phyloP scores from a whole-genome alignment of 2,888 invertebrate genomes.

The Steinernema carpocapsae region DNA sequence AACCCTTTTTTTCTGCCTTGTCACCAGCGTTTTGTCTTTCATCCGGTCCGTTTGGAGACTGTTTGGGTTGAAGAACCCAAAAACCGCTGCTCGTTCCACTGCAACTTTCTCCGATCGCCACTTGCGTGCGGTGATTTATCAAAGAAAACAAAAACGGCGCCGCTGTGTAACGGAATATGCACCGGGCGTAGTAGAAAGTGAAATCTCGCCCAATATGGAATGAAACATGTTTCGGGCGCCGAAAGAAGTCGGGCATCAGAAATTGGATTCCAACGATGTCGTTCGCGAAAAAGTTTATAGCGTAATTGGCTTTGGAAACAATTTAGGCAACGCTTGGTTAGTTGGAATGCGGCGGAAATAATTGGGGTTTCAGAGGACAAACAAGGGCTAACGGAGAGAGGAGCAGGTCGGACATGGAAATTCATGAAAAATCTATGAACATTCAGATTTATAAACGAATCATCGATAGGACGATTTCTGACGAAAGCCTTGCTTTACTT shows the following conservation, averaged over 20 bases:
- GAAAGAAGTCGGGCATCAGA: neutral
- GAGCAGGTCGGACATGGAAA: no score
- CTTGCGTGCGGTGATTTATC: neutral
- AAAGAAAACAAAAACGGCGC: conserved; percentile 27
- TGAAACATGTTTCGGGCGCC: neutral
- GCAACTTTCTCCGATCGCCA: conserved; percentile 24
- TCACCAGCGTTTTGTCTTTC: neutral
- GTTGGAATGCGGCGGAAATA: no score
- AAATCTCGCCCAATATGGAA: neutral
- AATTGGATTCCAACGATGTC: neutral
- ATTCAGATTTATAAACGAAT: no score
- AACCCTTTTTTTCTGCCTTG: neutral
- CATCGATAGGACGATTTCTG: no score
- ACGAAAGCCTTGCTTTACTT: no score
- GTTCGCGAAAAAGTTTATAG: no score
- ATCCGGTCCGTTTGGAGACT: neutral
- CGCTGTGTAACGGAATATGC: neutral
- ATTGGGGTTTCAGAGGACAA: no score
- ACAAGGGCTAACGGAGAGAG: no score
- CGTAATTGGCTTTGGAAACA: no score
- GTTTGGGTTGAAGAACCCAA: neutral
- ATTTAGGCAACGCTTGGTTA: no score
- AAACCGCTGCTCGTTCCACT: conserved; percentile 2
- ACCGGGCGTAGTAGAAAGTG: conserved; percentile 16
- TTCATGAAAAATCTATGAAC: no score